Percentiles rank a stretch among this genome's conserved stretches.
Evolutionary conservation across 2,797 vertebrate species (phyloP).

Genomic region (Eulemur albifrons): DNA sequence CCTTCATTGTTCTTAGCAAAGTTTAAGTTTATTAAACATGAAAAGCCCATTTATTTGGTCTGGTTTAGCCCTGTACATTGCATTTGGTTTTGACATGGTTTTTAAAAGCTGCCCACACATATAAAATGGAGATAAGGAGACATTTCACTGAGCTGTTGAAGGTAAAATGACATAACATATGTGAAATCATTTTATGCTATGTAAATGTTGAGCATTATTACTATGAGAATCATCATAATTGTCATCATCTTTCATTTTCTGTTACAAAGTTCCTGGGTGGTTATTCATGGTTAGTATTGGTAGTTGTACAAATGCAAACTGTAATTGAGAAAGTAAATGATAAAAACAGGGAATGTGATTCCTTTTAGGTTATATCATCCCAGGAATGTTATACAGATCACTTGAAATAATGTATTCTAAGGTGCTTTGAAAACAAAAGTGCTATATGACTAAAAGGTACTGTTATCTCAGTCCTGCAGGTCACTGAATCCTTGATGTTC

Average conservation of each 20-base stretch:
- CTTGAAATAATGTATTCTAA: background rate
- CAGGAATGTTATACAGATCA: background rate
- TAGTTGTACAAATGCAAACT: background rate
- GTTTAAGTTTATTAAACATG: background rate
- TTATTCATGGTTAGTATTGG: background rate
- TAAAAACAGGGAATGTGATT: background rate
- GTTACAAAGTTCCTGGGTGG: background rate
- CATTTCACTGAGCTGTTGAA: constrained; percentile 31
- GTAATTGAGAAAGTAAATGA: background rate
- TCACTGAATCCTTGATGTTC: background rate
- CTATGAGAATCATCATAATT: background rate
- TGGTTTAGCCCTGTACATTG: background rate
- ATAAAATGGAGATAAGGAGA: background rate
- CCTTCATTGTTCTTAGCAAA: background rate
- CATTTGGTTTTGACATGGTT: background rate
- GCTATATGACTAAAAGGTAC: background rate
- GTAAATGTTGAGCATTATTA: background rate
- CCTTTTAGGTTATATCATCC: background rate
- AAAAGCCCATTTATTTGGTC: background rate
- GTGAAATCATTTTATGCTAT: background rate
- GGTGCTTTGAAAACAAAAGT: constrained; percentile 13
- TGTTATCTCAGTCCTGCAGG: background rate
- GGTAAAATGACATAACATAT: constrained; percentile 20
- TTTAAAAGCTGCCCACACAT: background rate
- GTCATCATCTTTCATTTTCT: constrained; percentile 20